Conservation (phyloP, 2,888 invertebrate species). For the Rotaria sp. region DNA sequence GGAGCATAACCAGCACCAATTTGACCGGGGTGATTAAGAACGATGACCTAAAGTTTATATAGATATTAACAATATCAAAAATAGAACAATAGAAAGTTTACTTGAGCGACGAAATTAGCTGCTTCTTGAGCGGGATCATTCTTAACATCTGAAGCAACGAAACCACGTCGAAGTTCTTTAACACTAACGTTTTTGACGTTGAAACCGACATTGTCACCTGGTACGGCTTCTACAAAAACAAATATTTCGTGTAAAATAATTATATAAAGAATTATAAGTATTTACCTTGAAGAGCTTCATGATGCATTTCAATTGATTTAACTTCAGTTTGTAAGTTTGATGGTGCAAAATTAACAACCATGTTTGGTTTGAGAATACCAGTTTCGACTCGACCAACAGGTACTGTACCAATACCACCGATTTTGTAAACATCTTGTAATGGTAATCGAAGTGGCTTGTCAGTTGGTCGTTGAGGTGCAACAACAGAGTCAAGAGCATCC, state of each 20-base stretch:
- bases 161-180: slow-evolving; percentile 98
- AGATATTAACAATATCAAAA: too few relatives aligned
- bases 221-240: slow-evolving; percentile 70
- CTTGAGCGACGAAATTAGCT: slow-evolving; percentile 92
- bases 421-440: slow-evolving; percentile 99
- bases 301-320: slow-evolving; percentile 99
- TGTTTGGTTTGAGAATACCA: slow-evolving; percentile 62
- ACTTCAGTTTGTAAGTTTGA: slow-evolving; percentile 92
- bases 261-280: too few relatives aligned
- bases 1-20: slow-evolving; percentile 97
- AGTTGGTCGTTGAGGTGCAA: slow-evolving; percentile 86
- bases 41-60: slow-evolving; percentile 60
- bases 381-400: slow-evolving; percentile 99
- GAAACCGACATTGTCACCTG: slow-evolving; percentile 99
- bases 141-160: slow-evolving; percentile 95
- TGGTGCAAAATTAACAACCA: slow-evolving; percentile 91
- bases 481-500: slow-evolving; percentile 90
- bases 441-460: slow-evolving; percentile 96
- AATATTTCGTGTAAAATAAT: too few relatives aligned
- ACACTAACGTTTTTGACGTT: slow-evolving; percentile 99
- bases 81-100: slow-evolving; percentile 52
- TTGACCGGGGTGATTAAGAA: slow-evolving; percentile 97
- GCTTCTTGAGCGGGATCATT: slow-evolving; percentile 91
- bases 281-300: slow-evolving; percentile 76
- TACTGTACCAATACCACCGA: slow-evolving; percentile 99